These are phyloP conservation scores for Pararge aegeria DNA, from an alignment of 1,140 invertebrate species.

Conservation along the genomic window DNA sequence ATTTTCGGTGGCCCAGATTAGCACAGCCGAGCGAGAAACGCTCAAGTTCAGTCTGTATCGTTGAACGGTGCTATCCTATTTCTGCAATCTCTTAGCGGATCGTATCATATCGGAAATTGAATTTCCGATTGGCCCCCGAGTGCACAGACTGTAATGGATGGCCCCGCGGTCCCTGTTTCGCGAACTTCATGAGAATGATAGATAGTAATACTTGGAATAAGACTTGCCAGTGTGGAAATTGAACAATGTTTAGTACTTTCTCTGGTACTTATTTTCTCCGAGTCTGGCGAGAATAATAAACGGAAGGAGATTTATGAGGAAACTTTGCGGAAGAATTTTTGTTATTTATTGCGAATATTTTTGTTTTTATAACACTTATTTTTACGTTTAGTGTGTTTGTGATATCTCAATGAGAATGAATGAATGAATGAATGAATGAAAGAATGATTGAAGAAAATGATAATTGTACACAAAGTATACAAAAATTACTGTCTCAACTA, in stretches of 20 bases:
- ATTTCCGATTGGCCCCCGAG: slow-evolving; percentile 64
- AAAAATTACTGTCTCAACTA: no score
- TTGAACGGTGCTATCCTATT: slow-evolving; percentile 41
- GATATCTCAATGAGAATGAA: no score
- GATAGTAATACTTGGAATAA: slow-evolving; percentile 46
- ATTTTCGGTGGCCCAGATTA: slow-evolving; percentile 20
- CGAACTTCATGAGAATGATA: slow-evolving; percentile 47
- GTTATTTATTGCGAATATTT: background rate
- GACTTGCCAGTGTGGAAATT: slow-evolving; percentile 20
- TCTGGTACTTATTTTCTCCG: background rate
- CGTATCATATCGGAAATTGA: slow-evolving; percentile 53
- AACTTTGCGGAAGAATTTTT: background rate
- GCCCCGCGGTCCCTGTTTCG: slow-evolving; percentile 40
- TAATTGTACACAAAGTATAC: no score
- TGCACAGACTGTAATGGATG: slow-evolving; percentile 56
- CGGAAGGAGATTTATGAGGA: slow-evolving; percentile 2
- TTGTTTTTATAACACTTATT: background rate
- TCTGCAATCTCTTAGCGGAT: slow-evolving; percentile 66
- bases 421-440: no score
- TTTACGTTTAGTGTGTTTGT: background rate
- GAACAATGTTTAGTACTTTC: slow-evolving; percentile 19
- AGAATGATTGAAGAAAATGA: no score
- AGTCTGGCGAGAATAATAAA: slow-evolving; percentile 3
- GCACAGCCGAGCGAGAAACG: slow-evolving; percentile 29
- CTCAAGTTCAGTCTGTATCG: slow-evolving; percentile 36